Evolutionary conservation across 1,140 invertebrate species (phyloP).

Genomic region (Chelonus insularis): DNA sequence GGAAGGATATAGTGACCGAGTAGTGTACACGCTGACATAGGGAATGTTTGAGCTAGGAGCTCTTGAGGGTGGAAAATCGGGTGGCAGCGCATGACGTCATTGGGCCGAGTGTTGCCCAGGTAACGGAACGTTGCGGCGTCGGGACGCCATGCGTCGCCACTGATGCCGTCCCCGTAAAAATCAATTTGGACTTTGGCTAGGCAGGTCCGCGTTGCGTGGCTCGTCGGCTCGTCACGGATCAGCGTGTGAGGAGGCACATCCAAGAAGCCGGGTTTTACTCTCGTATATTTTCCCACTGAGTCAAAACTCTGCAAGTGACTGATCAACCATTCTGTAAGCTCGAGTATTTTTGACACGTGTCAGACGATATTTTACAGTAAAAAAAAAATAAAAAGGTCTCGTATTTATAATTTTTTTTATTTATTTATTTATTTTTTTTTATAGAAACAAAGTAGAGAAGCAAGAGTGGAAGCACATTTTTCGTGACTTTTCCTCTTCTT

Average conservation of each 20-base stretch:
- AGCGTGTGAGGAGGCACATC: conserved; percentile 28
- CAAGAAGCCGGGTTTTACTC: background rate
- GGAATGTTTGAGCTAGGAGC: conserved; percentile 3
- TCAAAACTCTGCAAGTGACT: no score
- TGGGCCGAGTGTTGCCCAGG: conserved; percentile 47
- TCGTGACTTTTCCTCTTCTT: no score
- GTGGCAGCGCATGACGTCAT: conserved; percentile 47
- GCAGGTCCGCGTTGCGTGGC: conserved; percentile 35
- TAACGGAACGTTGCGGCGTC: conserved; percentile 48
- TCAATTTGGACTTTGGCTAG: conserved; percentile 59
- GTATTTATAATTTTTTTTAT: no score
- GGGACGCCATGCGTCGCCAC: conserved; percentile 54
- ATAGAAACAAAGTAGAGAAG: no score
- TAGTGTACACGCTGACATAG: background rate
- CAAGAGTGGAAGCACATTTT: no score
- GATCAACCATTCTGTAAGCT: no score
- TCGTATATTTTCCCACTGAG: background rate
- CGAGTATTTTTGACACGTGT: no score
- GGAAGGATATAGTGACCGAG: background rate
- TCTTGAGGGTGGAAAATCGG: conserved; percentile 19
- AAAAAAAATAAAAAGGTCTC: no score
- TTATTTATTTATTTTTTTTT: no score
- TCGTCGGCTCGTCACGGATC: conserved; percentile 10
- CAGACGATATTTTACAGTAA: no score
- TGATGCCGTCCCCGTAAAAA: conserved; percentile 51